A percentile compares a stretch with the other conserved stretches of the same genome.
phyloP scores from a whole-genome alignment of 1,140 invertebrate species.

The Drosophila pectinifera region DNA sequence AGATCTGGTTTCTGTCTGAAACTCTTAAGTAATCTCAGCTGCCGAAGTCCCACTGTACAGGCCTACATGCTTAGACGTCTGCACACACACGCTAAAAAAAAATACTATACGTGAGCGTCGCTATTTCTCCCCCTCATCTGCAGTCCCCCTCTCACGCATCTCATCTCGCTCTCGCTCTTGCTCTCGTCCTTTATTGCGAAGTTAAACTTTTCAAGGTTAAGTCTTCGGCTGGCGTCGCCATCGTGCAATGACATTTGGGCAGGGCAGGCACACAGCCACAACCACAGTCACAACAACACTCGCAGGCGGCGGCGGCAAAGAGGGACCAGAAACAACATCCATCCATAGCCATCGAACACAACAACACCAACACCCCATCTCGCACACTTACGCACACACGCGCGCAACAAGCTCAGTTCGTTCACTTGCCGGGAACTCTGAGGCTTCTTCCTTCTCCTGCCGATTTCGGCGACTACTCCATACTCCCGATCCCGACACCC shows the following conservation, averaged over 20 bases:
- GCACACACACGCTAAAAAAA: neutral
- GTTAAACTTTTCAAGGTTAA: constrained; percentile 77
- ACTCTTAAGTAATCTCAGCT: neutral
- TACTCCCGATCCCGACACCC: constrained; percentile 1
- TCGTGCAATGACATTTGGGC: constrained; percentile 75
- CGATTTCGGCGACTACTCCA: constrained; percentile 6
- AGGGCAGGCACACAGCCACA: constrained; percentile 15
- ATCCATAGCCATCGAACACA: constrained; percentile 32
- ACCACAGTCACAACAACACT: constrained; percentile 12
- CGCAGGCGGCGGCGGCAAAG: constrained; percentile 2
- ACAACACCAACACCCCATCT: neutral
- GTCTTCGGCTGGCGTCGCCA: constrained; percentile 55
- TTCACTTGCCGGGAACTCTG: constrained; percentile 55
- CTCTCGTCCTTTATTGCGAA: constrained; percentile 47
- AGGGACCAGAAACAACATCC: constrained; percentile 45
- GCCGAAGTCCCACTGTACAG: constrained; percentile 1
- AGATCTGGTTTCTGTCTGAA: too few species aligned
- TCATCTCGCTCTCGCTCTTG: neutral
- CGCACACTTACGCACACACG: constrained; percentile 26
- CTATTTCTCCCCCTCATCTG: constrained; percentile 13
- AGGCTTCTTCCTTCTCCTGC: constrained; percentile 16
- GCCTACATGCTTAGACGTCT: constrained; percentile 11
- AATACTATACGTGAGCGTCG: constrained; percentile 1
- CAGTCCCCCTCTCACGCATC: neutral
- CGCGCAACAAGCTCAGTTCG: constrained; percentile 37